Evolutionary conservation across 1,140 invertebrate genomes (phyloP).

Genomic region (Cheumatopsyche charites): DNA sequence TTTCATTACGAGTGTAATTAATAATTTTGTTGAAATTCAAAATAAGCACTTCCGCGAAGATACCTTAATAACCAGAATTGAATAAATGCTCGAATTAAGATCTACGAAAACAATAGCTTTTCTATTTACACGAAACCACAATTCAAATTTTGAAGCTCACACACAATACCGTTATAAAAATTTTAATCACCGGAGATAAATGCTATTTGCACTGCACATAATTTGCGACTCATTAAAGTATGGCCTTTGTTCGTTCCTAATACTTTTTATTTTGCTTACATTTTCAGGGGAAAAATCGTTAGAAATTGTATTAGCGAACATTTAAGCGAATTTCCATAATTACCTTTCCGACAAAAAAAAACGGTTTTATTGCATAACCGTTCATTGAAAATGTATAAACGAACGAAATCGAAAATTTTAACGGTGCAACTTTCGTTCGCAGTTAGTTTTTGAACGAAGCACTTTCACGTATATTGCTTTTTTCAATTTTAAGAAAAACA

Average conservation of each 20-base stretch:
- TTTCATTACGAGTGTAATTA: too few species aligned
- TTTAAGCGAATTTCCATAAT: constrained; percentile 15
- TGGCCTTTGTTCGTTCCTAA: background rate
- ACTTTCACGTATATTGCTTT: too few species aligned
- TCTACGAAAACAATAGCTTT: constrained; percentile 3
- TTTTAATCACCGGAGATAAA: background rate
- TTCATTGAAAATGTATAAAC: constrained; percentile 1
- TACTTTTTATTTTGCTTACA: too few species aligned
- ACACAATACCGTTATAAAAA: constrained; percentile 8
- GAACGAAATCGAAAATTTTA: background rate
- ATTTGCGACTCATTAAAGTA: background rate
- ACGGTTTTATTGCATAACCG: background rate
- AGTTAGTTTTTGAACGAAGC: background rate
- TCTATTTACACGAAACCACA: background rate
- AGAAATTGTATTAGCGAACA: background rate
- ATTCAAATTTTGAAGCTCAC: background rate
- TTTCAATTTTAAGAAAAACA: too few species aligned
- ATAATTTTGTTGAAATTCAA: too few species aligned
- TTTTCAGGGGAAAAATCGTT: background rate
- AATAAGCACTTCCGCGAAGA: too few species aligned
- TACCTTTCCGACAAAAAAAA: background rate
- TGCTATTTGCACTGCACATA: background rate
- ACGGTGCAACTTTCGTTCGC: background rate
- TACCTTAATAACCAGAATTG: too few species aligned
- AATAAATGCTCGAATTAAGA: too few species aligned